Evolutionary conservation across 2,797 vertebrate genomes (phyloP).

Genomic region (Alcedo quadribrachys): DNA sequence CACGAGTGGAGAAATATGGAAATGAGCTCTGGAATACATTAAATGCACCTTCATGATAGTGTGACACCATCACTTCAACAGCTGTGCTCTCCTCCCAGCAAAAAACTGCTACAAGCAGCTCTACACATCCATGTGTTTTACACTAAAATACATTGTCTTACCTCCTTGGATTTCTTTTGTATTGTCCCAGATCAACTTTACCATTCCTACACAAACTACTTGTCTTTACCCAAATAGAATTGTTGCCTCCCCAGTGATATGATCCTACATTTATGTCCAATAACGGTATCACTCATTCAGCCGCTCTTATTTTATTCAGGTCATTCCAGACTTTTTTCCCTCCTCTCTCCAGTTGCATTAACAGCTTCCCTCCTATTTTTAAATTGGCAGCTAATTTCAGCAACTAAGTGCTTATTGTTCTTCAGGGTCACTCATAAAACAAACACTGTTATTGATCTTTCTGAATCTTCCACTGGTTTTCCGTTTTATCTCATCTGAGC

Average conservation of each 20-base stretch:
- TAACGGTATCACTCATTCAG: too few species aligned
- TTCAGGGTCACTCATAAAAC: slow-evolving; percentile 67
- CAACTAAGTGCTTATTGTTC: slow-evolving; percentile 67
- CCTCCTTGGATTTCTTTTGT: too few species aligned
- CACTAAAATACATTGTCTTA: too few species aligned
- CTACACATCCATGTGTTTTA: too few species aligned
- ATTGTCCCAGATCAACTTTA: too few species aligned
- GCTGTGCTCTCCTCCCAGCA: too few species aligned
- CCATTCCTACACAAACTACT: too few species aligned
- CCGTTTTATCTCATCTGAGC: slow-evolving; percentile 38
- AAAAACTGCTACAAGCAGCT: too few species aligned
- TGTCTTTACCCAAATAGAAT: too few species aligned
- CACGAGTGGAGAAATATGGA: background rate
- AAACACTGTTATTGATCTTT: slow-evolving; percentile 63
- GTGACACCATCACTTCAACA: background rate
- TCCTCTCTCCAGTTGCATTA: slow-evolving; percentile 15
- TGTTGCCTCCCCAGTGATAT: too few species aligned
- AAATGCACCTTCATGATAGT: background rate
- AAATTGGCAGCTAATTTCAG: slow-evolving; percentile 68
- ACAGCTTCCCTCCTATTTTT: slow-evolving; percentile 68
- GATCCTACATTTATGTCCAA: too few species aligned
- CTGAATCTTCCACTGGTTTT: slow-evolving; percentile 38
- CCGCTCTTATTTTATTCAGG: too few species aligned
- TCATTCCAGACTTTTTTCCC: slow-evolving; percentile 48
- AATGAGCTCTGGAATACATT: background rate